Base-by-base conservation (phyloP, 2,888 invertebrate species). In the Macroteleia sp. region DNA sequence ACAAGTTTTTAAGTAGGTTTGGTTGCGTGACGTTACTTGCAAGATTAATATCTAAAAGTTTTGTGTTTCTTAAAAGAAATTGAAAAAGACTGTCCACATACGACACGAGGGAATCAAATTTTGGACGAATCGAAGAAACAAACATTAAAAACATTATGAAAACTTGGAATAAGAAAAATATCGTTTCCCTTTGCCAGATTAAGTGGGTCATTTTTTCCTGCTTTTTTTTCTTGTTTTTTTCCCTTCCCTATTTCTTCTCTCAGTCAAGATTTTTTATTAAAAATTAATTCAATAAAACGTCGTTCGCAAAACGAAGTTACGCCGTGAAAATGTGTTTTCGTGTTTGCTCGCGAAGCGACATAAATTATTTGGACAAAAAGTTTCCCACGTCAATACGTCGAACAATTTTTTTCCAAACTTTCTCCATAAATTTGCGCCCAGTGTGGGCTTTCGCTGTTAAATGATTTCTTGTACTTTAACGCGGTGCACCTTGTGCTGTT, bases 21-120 rank as follows among this genome's bases (percentile, higher is more conserved):
- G 46, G 14, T 3, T 41, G 41, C 32, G 19, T 69, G 69, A 69
- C 69, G 69, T 69, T 48, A 69, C 36, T 30, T 9, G 39, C 3
- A 32, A 50, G 48, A 57, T 57, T 48, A 30, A 32, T 50, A 57
- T 69, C 57, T 20, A 4, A 46, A 16, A 14, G 10, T 41, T 32
- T 50, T 41, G 30, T 10, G 19, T 39, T 36, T 32, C 14, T 14
- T 28, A n/a, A 32, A 19, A 9, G 9, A 52, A 10, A 44, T 17
- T 32, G 42, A 54, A 54, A n/a, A n/a, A n/a, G n/a, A n/a, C n/a
- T 34, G 9, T 41, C 22, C 19, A 34, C 19, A 16, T 10, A 10
- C 41, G n/a, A 14, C 6, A 14, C 4, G 3, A 6, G n/a, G 9
- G 17, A 50, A 52, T 34, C 12, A 16, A 59, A 70, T 52, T 50